Evolutionary conservation across 2,888 invertebrate species (phyloP).

Genomic region (Thereva nobilitata): DNA sequence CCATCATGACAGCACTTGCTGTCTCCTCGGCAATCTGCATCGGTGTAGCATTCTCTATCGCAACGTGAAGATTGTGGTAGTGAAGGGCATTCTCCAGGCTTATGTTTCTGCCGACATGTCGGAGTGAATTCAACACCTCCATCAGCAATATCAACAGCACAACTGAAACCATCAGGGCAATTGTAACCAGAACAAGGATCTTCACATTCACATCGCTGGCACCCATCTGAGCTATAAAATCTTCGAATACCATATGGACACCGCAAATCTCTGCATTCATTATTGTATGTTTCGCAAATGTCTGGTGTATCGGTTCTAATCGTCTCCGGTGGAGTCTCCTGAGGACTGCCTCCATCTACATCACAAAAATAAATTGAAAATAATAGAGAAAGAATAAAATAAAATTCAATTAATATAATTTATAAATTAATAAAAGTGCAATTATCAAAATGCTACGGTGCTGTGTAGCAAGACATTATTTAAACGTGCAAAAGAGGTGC

Average conservation of each 20-base stretch:
- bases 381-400: neutral
- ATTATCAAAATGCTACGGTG: slow-evolving; percentile 21
- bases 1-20: slow-evolving; percentile 83
- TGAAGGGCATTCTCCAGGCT: slow-evolving; percentile 70
- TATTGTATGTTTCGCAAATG: slow-evolving; percentile 63
- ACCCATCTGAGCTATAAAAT: slow-evolving; percentile 64
- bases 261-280: slow-evolving; percentile 66
- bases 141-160: slow-evolving; percentile 65
- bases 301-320: slow-evolving; percentile 48
- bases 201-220: slow-evolving; percentile 73
- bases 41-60: slow-evolving; percentile 73
- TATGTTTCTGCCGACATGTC: slow-evolving; percentile 60
- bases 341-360: slow-evolving; percentile 10
- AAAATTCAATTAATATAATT: neutral
- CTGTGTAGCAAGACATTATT: slow-evolving; percentile 49
- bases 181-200: slow-evolving; percentile 70
- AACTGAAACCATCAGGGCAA: slow-evolving; percentile 70
- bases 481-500: slow-evolving; percentile 11
- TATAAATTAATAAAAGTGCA: slow-evolving; percentile 17
- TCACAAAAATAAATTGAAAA: neutral
- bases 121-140: slow-evolving; percentile 51
- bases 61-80: slow-evolving; percentile 63
- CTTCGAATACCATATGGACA: slow-evolving; percentile 76
- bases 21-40: slow-evolving; percentile 78
- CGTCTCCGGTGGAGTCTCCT: slow-evolving; percentile 1